Evolutionary conservation across 2,797 vertebrate genomes (phyloP), one percentile per base, ranked within the genome.

Genomic region (Tympanoctomys barrerae): DNA sequence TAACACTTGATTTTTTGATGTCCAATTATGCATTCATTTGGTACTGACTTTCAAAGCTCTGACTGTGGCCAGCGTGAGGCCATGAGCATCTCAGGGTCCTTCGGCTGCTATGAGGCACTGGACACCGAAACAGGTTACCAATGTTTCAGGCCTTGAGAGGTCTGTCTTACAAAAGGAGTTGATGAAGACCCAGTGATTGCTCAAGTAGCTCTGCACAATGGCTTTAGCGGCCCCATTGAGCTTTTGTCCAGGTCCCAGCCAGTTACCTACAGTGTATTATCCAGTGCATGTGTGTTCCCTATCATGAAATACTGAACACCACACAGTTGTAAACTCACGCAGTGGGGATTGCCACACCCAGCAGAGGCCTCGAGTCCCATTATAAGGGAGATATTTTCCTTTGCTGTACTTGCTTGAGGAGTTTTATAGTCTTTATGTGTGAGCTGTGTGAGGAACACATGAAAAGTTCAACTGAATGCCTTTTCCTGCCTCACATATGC

Each of bases 361-460:
- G 97, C 98, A 84, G 98, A 99, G 98, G 98, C 98, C 91, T 97
- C 98, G 0, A 90, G 98, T 97, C 98, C 98, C 98, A 98, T 98
- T 98, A 96, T 98, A 98, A 98, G 98, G 98, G 98, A 99, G 98
- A 98, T 98, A 98, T 98, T 99, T 98, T 98, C 98, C 98, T 99
- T 99, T 98, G 98, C 99, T 99, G 99, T 99, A 99, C 99, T 99
- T 99, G 99, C 99, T 99, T 99, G 99, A 99, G 99, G 99, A 99
- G 99, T 99, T 99, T 99, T 99, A 99, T 99, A 99, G 99, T 99
- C 99, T 99, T 99, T 99, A 99, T 99, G 99, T 99, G 99, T 99
- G 99, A 99, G 99, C 99, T 99, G 99, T 99, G 99, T 99, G 99
- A 99, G 99, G 99, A 99, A 99, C 99, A 99, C 99, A 99, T 99